Evolutionary conservation across 2,113 vertebrate genomes (phyloP).

Genomic region (Fregetta grallaria): DNA sequence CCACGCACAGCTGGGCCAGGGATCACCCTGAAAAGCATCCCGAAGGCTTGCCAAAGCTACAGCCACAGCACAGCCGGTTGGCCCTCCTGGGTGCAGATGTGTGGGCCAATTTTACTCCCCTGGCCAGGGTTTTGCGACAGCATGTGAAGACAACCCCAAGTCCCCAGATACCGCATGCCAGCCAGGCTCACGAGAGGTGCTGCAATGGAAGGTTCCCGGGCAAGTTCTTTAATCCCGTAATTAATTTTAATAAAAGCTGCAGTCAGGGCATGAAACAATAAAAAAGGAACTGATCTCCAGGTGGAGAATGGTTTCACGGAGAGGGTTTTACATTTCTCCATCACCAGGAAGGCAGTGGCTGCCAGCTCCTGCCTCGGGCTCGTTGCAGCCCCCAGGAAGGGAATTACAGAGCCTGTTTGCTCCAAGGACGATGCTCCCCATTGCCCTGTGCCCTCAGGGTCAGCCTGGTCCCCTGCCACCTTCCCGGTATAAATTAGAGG

Average conservation of each 20-base stretch:
- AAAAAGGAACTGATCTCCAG: not conserved
- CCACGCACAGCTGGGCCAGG: not conserved
- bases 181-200: fast-evolving
- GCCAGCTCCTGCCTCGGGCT: not conserved
- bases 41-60: not conserved
- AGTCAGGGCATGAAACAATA: not conserved
- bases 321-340: not conserved
- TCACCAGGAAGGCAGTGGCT: not conserved
- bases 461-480: not conserved
- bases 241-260: not conserved
- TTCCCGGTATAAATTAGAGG: not conserved
- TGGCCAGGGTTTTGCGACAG: not conserved
- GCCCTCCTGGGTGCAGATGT: not conserved
- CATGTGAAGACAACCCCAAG: fast-evolving
- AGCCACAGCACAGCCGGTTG: not conserved
- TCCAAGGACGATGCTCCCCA: not conserved
- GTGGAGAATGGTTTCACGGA: not conserved
- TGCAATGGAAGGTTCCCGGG: not conserved
- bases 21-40: not conserved
- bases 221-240: not conserved
- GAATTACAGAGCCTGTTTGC: not conserved
- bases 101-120: not conserved
- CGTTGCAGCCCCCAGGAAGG: not conserved
- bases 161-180: fast-evolving
- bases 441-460: not conserved